Evolutionary conservation across 2,888 invertebrate species (phyloP), one percentile per base, ranked within the genome.

Genomic region (Elysia crispata): DNA sequence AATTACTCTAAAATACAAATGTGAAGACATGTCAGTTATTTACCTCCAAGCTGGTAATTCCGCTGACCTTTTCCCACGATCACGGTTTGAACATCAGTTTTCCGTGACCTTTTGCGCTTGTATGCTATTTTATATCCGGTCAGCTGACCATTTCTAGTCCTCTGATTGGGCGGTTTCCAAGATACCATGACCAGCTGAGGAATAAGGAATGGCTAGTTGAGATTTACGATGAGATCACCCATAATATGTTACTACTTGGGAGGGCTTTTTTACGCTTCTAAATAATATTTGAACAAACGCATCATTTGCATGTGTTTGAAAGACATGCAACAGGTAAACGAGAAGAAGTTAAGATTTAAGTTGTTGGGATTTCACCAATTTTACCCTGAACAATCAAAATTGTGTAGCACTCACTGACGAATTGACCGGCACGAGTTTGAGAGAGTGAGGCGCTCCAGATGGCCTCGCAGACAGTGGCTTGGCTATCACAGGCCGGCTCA

Each of bases 71-170:
- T 70, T 20, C 79, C 75, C 13, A 81, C 83, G 31, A 76, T 73
- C 23, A 86, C 77, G 0, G 96, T 95, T 75, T 95, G 94, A 11
- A 96, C 96, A 89, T 95, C 95, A 0, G 82, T 83, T 50, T 84
- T 69, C 72, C 82, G 76, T 3, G 88, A 75, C 41, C 85, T 85
- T 67, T 83, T 83, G 3, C 83, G 93, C 87, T 96, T 95, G 93
- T 96, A 97, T 69, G 97, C 95, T 84, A 98, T 95, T 93, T 97
- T 97, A 93, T 98, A 98, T 28, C 98, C 98, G 0, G 97, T 97
- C 76, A 98, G 96, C 77, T 96, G 94, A 0, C 98, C 98, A 33
- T 83, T 76, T 92, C 98, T 97, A 20, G 77, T 64, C 92, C 98
- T 97, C 89, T 95, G 95, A 0, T 96, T 95, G 0, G 97, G 97